Conservation (phyloP, 2,113 vertebrate species). For the Hypocryptadius cinnamomeus region DNA sequence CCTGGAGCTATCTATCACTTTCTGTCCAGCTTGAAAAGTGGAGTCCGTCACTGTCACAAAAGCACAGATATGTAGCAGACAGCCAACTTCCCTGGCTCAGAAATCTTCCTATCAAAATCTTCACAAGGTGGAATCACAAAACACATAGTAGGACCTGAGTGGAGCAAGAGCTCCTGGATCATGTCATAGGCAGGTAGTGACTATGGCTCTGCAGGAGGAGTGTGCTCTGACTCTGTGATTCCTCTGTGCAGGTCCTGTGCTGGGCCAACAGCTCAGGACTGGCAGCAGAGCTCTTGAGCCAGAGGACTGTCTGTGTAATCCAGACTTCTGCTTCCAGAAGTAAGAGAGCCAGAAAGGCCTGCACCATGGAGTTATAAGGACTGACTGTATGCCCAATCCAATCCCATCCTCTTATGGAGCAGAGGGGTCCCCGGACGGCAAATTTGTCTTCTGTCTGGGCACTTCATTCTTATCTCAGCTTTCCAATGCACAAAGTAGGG, state of each 20-base stretch:
- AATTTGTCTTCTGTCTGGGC: background rate
- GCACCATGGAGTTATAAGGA: background rate
- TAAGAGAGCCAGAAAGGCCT: background rate
- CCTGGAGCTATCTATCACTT: background rate
- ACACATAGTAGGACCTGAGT: background rate
- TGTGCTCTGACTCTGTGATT: background rate
- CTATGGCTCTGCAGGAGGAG: rapidly evolving
- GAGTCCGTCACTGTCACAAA: background rate
- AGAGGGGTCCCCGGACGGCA: background rate
- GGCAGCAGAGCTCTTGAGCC: background rate
- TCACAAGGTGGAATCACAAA: background rate
- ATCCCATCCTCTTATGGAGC: background rate
- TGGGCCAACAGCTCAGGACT: background rate
- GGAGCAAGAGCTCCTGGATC: background rate
- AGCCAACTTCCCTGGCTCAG: background rate
- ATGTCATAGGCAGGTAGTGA: background rate
- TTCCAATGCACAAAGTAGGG: background rate
- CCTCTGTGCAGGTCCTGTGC: background rate
- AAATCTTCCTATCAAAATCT: background rate
- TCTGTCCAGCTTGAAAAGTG: background rate
- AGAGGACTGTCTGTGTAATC: background rate
- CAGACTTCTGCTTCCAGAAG: background rate
- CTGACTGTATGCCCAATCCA: background rate
- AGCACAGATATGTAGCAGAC: background rate
- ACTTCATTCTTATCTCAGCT: background rate